phyloP scores from a whole-genome alignment of 2,797 vertebrate genomes.

The Thalassophryne amazonica region DNA sequence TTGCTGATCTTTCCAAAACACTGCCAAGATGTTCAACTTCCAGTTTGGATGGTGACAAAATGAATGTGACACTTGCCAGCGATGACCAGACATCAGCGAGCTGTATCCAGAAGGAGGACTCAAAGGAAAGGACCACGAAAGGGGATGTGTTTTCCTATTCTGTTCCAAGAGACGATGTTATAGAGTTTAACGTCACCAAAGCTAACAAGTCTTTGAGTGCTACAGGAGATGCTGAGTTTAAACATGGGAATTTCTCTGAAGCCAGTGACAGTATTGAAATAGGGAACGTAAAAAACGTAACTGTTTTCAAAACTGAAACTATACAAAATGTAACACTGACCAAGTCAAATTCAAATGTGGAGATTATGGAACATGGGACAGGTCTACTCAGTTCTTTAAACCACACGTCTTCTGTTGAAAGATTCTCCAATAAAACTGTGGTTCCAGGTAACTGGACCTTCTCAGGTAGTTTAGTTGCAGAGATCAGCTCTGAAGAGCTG shows the following conservation, averaged over 20 bases:
- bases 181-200: slow-evolving; percentile 6
- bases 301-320: neutral
- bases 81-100: slow-evolving; percentile 1
- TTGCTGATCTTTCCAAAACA: neutral
- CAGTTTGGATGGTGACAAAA: slow-evolving; percentile 6
- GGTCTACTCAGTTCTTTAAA: slow-evolving; percentile 5
- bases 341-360: slow-evolving; percentile 10
- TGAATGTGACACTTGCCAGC: neutral
- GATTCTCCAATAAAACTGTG: neutral
- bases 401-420: slow-evolving; percentile 13
- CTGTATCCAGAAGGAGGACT: neutral
- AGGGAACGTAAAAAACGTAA: neutral
- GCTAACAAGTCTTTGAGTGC: slow-evolving; percentile 1
- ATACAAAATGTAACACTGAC: slow-evolving; percentile 23
- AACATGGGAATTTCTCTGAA: slow-evolving; percentile 1
- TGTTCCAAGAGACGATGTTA: neutral
- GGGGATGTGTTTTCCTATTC: slow-evolving; percentile 50
- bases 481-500: slow-evolving; percentile 14
- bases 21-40: slow-evolving; percentile 4
- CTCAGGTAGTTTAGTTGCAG: neutral
- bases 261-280: slow-evolving; percentile 6
- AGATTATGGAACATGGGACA: slow-evolving; percentile 5
- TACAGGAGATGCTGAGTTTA: neutral
- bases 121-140: slow-evolving; percentile 11
- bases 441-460: slow-evolving; percentile 3